Conservation (phyloP, 35 echinoderm and acorn worm species). For the Eucidaris tribuloides region DNA sequence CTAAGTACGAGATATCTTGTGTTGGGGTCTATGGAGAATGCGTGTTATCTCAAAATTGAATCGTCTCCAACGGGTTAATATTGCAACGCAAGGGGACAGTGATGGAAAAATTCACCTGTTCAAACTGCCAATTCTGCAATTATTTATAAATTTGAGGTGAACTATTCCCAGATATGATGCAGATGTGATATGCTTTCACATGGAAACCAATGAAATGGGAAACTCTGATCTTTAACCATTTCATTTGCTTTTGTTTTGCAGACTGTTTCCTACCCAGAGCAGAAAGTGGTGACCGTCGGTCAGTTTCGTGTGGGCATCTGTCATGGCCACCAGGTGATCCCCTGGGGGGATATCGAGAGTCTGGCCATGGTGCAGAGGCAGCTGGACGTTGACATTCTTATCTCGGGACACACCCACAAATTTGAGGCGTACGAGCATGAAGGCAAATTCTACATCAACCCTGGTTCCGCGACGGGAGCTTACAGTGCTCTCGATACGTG, state of each 20-base stretch:
- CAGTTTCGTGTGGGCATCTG: conserved; percentile 98
- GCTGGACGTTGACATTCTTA: conserved; percentile 96
- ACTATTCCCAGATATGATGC: no score
- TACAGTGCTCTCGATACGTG: conserved; percentile 87
- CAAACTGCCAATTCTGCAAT: no score
- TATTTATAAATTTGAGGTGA: no score
- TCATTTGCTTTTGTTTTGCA: conserved; percentile 33
- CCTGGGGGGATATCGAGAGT: conserved; percentile 97
- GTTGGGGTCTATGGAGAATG: no score
- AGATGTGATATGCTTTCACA: no score
- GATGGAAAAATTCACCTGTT: no score
- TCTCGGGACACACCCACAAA: conserved; percentile 98
- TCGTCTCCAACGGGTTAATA: no score
- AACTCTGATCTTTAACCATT: no score
- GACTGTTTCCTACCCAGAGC: conserved; percentile 95
- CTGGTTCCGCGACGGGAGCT: conserved; percentile 94
- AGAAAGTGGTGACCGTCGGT: conserved; percentile 97
- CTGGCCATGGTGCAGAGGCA: conserved; percentile 92
- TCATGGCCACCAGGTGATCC: conserved; percentile 96
- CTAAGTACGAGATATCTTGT: no score
- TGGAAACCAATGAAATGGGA: no score
- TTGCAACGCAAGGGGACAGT: no score
- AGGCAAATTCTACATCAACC: conserved; percentile 99
- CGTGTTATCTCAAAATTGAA: no score
- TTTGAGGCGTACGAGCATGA: conserved; percentile 99